A percentile compares a stretch with the other conserved stretches of the same genome.
Conservation (phyloP, 2,113 vertebrate genomes). For the Acrocephalus kingi region DNA sequence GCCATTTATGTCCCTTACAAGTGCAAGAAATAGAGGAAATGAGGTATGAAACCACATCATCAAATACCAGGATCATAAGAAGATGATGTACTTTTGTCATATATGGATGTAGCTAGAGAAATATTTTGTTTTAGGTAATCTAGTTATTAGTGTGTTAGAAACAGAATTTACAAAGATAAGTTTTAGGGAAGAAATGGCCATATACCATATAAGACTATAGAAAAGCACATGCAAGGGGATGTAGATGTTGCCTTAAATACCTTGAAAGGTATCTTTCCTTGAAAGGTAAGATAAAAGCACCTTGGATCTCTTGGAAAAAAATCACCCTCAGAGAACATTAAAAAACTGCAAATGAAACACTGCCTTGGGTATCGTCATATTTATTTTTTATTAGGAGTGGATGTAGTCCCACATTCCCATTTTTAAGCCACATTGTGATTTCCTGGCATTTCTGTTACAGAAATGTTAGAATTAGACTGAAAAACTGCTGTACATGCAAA, state of each 20-base stretch:
- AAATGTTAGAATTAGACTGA: not conserved
- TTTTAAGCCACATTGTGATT: not conserved
- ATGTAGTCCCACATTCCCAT: not conserved
- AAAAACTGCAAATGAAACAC: not conserved
- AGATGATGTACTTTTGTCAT: not conserved
- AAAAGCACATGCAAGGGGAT: not conserved
- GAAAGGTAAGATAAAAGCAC: not conserved
- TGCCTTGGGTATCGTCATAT: not conserved
- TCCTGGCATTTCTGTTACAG: not conserved
- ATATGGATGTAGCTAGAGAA: not conserved
- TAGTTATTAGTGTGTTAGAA: not conserved
- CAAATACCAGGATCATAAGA: not conserved
- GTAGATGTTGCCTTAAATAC: not conserved
- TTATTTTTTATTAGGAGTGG: not conserved
- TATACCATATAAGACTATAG: not conserved
- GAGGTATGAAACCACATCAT: not conserved
- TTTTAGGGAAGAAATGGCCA: not conserved
- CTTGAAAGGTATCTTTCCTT: not conserved
- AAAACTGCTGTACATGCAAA: not conserved
- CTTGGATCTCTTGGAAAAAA: not conserved
- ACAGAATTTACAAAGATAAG: not conserved
- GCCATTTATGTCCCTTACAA: not conserved
- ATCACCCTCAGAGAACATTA: not conserved
- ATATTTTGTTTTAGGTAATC: rapidly evolving
- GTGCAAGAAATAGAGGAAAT: not conserved